Percentiles rank a stretch among this genome's conserved stretches.
Evolutionary conservation across 92 coral and sea anemone species (phyloP).

Genomic region (Pocillopora grandis): DNA sequence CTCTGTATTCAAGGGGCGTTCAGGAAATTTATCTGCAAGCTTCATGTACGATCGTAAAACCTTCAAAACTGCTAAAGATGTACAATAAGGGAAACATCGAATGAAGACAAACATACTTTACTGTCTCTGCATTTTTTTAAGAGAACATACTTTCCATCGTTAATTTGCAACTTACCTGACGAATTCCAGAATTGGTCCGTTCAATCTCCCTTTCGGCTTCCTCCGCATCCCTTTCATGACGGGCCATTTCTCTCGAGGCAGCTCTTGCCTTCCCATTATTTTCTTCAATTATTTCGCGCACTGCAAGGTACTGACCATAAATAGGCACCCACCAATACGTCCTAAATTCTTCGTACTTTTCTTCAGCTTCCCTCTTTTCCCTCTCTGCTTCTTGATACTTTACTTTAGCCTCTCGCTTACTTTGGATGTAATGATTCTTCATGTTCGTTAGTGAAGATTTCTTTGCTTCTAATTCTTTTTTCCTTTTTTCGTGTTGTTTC

Average conservation of each 20-base stretch:
- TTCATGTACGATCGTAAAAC: no score
- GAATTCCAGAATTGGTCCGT: slow-evolving; percentile 17
- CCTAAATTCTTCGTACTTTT: slow-evolving; percentile 10
- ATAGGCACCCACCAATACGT: slow-evolving; percentile 55
- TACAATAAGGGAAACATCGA: no score
- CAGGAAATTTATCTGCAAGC: no score
- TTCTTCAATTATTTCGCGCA: slow-evolving; percentile 40
- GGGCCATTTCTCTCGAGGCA: slow-evolving; percentile 42
- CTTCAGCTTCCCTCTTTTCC: slow-evolving; percentile 31
- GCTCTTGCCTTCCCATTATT: slow-evolving; percentile 26
- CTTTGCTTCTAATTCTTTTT: slow-evolving; percentile 12
- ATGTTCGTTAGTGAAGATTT: not conserved
- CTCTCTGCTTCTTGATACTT: slow-evolving; percentile 19
- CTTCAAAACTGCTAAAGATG: no score
- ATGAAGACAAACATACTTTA: no score
- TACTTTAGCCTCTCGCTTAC: not conserved
- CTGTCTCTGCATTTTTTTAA: not conserved
- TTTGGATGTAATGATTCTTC: not conserved
- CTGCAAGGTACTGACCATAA: slow-evolving; percentile 14
- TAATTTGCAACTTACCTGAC: slow-evolving; percentile 9
- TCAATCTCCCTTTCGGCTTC: slow-evolving; percentile 34
- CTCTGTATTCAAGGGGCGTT: no score
- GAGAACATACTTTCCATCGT: not conserved
- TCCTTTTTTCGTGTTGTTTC: slow-evolving; percentile 10
- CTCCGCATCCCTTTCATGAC: slow-evolving; percentile 34